Base-by-base conservation (phyloP, 92 coral and sea anemone species). In the Phenganax stokvisi region DNA sequence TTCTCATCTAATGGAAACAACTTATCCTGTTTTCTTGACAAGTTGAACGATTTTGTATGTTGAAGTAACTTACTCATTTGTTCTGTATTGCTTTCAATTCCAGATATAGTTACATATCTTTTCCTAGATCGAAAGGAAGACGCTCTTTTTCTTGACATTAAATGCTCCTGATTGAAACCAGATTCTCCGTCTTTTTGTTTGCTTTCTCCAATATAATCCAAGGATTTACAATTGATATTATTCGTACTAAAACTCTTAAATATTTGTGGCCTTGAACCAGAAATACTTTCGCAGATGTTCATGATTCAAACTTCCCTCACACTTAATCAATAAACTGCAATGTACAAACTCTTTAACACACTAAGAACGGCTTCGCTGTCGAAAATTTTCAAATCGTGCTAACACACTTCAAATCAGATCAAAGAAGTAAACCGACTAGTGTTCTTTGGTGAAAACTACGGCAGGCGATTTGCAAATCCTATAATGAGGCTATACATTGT, bases 191-290 rank as follows among this genome's bases (percentile, higher is more conserved):
- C 3, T 37, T 1, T 37, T 37, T 37, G 47, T 37, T 37, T 37
- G 47, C 47, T 5, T 37, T 37, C 47, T 1, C 47, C 47, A 5
- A 37, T 37, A 37, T 37, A 37, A 37, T 37, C 47, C 47, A 37
- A 37, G 47, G 47, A 37, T 68, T 68, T 68, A 16, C 15, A 30
- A 20, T 68, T 20, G 10, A 68, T 6, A 37, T 68, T 68, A 37
- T 25, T 68, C 11, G 73, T 68, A 15, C 73, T 68, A 13, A 30
- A 68, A 10, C 73, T 68, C 47, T 53, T 51, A 68, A 68, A 68
- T 5, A 68, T 17, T 52, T 29, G 73, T 28, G 47, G 47, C 47
- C 53, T 68, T 9, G 73, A 29, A 3, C 73, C 53, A 9, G 73
- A 15, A 68, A 8, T 1, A 30, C 6, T 17, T 16, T 17, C 54